These are phyloP conservation scores for Troglohyphantes excavatus DNA, from an alignment of 2,888 invertebrate species.

Conservation along the genomic window DNA sequence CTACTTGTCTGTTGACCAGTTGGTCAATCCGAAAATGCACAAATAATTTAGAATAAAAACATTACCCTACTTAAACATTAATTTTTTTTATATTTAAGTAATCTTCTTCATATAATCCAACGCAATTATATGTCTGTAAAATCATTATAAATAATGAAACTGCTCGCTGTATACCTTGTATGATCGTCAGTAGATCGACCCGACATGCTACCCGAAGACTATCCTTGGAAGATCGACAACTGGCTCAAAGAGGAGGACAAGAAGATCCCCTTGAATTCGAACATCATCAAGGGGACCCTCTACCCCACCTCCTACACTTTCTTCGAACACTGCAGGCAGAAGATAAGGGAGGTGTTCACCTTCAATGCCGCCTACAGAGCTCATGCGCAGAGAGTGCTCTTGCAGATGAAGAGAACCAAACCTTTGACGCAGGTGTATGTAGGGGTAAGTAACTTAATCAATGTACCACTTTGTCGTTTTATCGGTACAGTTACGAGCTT, in stretches of 20 bases:
- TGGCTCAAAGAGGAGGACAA: conserved; percentile 46
- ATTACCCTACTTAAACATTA: no score
- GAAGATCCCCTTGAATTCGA: conserved; percentile 22
- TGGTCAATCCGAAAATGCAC: no score
- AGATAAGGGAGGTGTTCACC: conserved; percentile 44
- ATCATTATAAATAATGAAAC: no score
- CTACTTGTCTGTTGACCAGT: no score
- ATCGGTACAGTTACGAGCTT: no score
- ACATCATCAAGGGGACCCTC: conserved; percentile 47
- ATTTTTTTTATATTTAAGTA: no score
- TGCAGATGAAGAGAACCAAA: conserved; percentile 19
- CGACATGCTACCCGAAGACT: background rate
- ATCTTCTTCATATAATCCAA: no score
- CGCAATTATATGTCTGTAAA: no score
- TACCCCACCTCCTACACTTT: conserved; percentile 74
- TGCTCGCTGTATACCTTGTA: no score
- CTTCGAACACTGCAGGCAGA: conserved; percentile 50
- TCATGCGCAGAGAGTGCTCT: background rate
- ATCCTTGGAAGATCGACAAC: conserved; percentile 44
- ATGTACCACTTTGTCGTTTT: no score
- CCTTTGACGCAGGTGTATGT: conserved; percentile 61
- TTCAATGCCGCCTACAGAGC: conserved; percentile 8
- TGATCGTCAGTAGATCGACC: background rate
- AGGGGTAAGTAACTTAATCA: no score
- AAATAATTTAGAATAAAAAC: no score